Evolutionary conservation across 2,113 vertebrate genomes (phyloP).

Genomic region (Arvicanthis niloticus): DNA sequence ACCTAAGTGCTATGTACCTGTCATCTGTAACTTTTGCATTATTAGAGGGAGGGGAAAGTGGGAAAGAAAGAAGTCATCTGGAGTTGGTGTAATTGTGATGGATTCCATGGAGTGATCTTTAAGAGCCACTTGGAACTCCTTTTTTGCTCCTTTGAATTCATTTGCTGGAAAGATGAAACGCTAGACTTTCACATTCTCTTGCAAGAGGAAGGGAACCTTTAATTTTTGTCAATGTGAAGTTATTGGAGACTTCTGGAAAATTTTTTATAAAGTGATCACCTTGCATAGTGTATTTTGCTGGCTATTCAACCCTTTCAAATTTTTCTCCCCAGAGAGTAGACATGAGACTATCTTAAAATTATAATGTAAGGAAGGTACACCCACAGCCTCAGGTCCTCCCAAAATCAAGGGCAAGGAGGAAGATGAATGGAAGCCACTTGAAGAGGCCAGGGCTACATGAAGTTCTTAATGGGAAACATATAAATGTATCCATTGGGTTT

Average conservation of each 20-base stretch:
- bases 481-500: not conserved
- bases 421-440: not conserved
- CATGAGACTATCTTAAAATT: not conserved
- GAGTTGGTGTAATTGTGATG: not conserved
- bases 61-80: constrained; percentile 2
- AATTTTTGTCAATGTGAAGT: constrained; percentile 35
- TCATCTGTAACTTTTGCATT: constrained; percentile 51
- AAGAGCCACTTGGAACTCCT: not conserved
- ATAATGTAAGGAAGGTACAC: not conserved
- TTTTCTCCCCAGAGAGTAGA: not conserved
- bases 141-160: not conserved
- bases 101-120: not conserved
- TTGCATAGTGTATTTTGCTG: not conserved
- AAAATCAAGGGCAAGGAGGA: not conserved
- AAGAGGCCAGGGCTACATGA: not conserved
- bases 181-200: not conserved
- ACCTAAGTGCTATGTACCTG: constrained; percentile 13
- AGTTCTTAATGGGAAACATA: not conserved
- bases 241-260: constrained; percentile 17
- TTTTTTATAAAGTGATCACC: constrained; percentile 10
- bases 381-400: not conserved
- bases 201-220: not conserved
- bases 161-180: constrained; percentile 20
- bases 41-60: constrained; percentile 1
- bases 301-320: not conserved